phyloP scores from a whole-genome alignment of 2,797 vertebrate species.

The Gouania willdenowi region DNA sequence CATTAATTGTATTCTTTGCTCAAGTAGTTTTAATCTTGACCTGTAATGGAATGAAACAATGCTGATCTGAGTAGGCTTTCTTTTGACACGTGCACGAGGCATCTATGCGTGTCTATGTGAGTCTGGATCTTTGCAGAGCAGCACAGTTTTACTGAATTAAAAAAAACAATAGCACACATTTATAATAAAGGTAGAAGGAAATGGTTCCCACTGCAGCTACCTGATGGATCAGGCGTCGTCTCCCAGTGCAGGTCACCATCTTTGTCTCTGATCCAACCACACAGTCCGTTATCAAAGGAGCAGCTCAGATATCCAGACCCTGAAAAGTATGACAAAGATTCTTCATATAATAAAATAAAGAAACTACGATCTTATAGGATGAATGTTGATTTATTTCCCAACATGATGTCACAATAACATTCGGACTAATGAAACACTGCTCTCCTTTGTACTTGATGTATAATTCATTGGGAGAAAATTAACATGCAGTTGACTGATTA shows the following conservation, averaged over 20 bases:
- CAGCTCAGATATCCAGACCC: conserved; percentile 87
- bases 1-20: conserved; percentile 31
- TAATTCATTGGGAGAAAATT: conserved; percentile 30
- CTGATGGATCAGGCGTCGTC: conserved; percentile 79
- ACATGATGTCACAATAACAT: conserved; percentile 6
- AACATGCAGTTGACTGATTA: conserved; percentile 49
- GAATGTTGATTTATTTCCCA: too few relatives aligned
- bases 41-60: conserved; percentile 47
- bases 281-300: conserved; percentile 90
- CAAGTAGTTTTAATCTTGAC: conserved; percentile 43
- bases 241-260: conserved; percentile 91
- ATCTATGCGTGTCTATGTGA: neutral
- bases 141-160: conserved; percentile 1
- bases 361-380: too few relatives aligned
- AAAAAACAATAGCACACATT: neutral
- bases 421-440: conserved; percentile 42
- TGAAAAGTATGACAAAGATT: too few relatives aligned
- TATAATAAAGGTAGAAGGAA: neutral
- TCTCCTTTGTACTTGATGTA: conserved; percentile 18
- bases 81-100: too few relatives aligned
- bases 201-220: conserved; percentile 53
- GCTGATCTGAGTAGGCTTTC: conserved; percentile 2
- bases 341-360: conserved; percentile 11
- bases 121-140: neutral
- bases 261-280: conserved; percentile 89